Percentiles rank a stretch among this genome's conserved stretches.
These are phyloP conservation scores for Myzus persicae DNA, from an alignment of 1,140 invertebrate species.

Conservation along the genomic window DNA sequence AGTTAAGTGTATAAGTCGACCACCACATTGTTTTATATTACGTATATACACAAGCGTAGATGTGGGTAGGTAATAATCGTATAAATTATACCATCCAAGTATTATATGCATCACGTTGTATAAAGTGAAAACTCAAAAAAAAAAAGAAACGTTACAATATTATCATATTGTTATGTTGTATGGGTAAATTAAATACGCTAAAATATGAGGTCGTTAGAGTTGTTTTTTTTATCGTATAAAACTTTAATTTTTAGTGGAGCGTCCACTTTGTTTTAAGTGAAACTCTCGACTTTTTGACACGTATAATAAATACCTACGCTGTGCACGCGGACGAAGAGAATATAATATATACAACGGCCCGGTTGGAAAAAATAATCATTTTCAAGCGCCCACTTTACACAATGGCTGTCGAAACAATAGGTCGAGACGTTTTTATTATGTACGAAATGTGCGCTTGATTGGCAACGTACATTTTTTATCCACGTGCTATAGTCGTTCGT, in stretches of 20 bases:
- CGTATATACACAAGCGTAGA: background rate
- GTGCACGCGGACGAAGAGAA: background rate
- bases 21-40: background rate
- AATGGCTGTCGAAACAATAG: conserved; percentile 33
- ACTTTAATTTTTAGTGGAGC: conserved; percentile 7
- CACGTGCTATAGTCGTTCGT: background rate
- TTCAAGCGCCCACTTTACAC: conserved; percentile 31
- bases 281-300: conserved; percentile 15
- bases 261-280: conserved; percentile 19
- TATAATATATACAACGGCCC: background rate
- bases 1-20: background rate
- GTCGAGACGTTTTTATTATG: conserved; percentile 24
- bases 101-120: background rate
- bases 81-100: background rate
- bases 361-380: conserved; percentile 1
- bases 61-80: background rate
- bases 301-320: conserved; percentile 8
- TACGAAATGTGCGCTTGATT: background rate
- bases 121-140: background rate
- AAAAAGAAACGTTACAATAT: background rate
- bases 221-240: background rate
- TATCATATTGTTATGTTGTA: background rate
- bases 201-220: conserved; percentile 3
- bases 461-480: background rate
- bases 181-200: background rate